Evolutionary conservation across 2,888 invertebrate genomes (phyloP).

Genomic region (Hetaerina titia): DNA sequence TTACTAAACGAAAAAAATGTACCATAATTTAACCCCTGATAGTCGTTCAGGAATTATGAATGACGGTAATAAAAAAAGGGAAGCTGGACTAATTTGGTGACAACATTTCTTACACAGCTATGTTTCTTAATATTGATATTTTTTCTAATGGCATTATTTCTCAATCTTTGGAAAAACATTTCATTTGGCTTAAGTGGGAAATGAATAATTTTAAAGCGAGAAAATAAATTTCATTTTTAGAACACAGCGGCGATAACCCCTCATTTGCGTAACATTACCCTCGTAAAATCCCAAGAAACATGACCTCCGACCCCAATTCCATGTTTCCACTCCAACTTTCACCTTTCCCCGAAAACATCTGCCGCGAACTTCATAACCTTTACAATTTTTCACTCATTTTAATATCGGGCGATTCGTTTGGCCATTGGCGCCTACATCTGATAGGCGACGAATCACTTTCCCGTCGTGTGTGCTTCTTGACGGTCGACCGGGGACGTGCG

Average conservation of each 20-base stretch:
- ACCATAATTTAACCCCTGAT: too few relatives aligned
- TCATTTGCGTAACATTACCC: conserved; percentile 21
- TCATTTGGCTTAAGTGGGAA: not conserved
- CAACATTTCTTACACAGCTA: not conserved
- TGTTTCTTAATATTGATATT: not conserved
- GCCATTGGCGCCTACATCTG: conserved; percentile 5
- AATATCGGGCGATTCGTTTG: not conserved
- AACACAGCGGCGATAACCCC: not conserved
- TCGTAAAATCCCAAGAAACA: not conserved
- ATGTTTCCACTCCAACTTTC: conserved; percentile 14
- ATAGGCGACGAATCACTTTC: conserved; percentile 27
- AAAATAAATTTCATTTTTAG: not conserved
- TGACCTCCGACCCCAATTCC: conserved; percentile 22
- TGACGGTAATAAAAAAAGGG: not conserved
- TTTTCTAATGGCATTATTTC: not conserved
- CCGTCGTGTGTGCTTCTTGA: not conserved
- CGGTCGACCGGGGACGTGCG: conserved; percentile 69
- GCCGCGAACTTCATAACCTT: not conserved
- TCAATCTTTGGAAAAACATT: not conserved
- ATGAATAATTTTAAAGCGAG: not conserved
- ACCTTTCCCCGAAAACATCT: not conserved
- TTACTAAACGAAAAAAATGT: too few relatives aligned
- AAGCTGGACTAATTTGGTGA: not conserved
- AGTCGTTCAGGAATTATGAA: not conserved
- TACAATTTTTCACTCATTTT: conserved; percentile 6